Evolutionary conservation across 2,888 invertebrate genomes (phyloP).

Genomic region (Malthinus flaveolus): DNA sequence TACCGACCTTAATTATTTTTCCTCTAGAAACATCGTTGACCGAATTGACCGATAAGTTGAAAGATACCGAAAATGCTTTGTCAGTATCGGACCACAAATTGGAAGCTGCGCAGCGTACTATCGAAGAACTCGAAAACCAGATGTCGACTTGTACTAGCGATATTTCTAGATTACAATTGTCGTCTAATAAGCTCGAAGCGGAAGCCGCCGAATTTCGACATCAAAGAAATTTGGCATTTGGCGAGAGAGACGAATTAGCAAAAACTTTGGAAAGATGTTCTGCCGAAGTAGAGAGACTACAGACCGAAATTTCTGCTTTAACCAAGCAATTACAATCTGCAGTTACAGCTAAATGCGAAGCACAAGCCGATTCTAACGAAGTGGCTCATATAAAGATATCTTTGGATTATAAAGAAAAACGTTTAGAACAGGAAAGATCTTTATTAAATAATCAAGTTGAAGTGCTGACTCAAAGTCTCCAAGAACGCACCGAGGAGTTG

Average conservation of each 20-base stretch:
- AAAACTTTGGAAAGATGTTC: conserved; percentile 73
- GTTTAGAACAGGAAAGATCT: conserved; percentile 79
- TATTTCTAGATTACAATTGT: conserved; percentile 65
- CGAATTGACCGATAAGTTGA: conserved; percentile 59
- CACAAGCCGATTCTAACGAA: conserved; percentile 78
- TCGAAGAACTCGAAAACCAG: conserved; percentile 66
- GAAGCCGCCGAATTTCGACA: conserved; percentile 69
- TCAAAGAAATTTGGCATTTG: conserved; percentile 70
- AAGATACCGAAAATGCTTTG: conserved; percentile 64
- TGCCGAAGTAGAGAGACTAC: conserved; percentile 72
- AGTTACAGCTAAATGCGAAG: conserved; percentile 82
- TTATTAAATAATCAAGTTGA: conserved; percentile 79
- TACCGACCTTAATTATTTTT: not conserved
- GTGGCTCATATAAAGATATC: conserved; percentile 78
- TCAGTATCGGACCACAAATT: conserved; percentile 67
- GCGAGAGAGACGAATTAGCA: conserved; percentile 75
- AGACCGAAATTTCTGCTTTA: conserved; percentile 68
- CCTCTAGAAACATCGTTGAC: conserved; percentile 16
- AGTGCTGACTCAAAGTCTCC: conserved; percentile 76
- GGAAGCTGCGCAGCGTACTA: conserved; percentile 63
- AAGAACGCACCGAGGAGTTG: conserved; percentile 76
- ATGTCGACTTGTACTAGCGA: conserved; percentile 66
- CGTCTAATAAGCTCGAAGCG: conserved; percentile 65
- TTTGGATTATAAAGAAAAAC: conserved; percentile 79
- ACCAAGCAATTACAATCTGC: conserved; percentile 76